phyloP scores from a whole-genome alignment of 2,797 vertebrate species.

The Gymnopithys bicolor region DNA sequence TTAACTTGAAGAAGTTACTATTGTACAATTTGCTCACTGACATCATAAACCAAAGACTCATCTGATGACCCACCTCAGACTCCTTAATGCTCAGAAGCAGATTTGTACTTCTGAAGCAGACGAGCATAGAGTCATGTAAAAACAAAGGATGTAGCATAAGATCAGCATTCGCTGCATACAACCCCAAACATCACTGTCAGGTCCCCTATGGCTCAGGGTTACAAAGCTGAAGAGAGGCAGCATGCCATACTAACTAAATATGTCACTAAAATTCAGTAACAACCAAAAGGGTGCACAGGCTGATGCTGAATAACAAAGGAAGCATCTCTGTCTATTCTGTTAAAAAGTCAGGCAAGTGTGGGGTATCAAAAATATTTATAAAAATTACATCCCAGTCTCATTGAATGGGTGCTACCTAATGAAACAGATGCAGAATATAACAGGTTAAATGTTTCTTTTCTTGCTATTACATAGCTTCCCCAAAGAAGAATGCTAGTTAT shows the following conservation, averaged over 20 bases:
- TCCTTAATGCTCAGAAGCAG: neutral
- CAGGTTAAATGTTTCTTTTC: slow-evolving; percentile 22
- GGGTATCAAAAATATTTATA: neutral
- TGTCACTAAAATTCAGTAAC: neutral
- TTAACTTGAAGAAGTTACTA: neutral
- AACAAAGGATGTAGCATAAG: neutral
- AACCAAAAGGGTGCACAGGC: neutral
- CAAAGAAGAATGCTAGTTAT: slow-evolving; percentile 63
- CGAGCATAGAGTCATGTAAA: neutral
- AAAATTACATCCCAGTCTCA: neutral
- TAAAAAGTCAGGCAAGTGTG: neutral
- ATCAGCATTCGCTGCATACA: fast-evolving
- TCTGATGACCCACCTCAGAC: neutral
- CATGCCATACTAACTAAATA: neutral
- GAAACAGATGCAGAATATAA: neutral
- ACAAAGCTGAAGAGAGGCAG: neutral
- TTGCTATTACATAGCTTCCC: slow-evolving; percentile 23
- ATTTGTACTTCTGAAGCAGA: neutral
- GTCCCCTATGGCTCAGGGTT: neutral
- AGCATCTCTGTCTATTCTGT: no score
- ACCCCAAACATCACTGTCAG: neutral
- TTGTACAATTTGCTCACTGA: neutral
- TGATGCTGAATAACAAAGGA: neutral
- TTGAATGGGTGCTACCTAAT: neutral
- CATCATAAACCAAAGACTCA: neutral